These are phyloP conservation scores for Brachycybe producta DNA, from an alignment of 2,888 invertebrate genomes.

Conservation along the genomic window DNA sequence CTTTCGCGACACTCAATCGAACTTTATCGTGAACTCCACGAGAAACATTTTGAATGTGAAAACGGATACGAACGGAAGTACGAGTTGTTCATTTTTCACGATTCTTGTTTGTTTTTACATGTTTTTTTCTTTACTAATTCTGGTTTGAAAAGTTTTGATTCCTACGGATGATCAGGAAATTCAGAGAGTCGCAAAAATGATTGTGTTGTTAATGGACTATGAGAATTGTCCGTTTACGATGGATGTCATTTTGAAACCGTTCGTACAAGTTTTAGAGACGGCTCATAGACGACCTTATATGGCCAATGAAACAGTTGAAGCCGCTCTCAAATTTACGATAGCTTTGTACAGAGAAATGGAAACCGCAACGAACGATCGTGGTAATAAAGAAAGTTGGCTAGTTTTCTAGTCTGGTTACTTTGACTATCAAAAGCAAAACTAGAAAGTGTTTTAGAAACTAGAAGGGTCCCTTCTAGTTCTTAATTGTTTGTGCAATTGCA, in stretches of 20 bases:
- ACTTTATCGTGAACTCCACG: not conserved
- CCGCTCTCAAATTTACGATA: constrained; percentile 3
- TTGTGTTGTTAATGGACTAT: constrained; percentile 5
- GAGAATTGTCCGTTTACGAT: not conserved
- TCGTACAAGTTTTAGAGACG: constrained; percentile 1
- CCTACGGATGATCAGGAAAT: constrained; percentile 1
- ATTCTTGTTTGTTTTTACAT: no score
- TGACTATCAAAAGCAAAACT: no score
- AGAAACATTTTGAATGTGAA: not conserved
- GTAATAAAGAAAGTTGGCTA: not conserved
- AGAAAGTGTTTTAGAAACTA: no score
- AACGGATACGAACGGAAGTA: constrained; percentile 2
- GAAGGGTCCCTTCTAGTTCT: no score
- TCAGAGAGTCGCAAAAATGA: not conserved
- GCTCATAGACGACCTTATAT: constrained; percentile 9
- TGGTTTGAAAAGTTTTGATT: not conserved
- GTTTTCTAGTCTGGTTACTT: no score
- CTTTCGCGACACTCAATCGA: not conserved
- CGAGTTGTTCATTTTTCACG: no score
- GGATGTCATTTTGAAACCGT: not conserved
- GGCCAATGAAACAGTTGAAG: not conserved
- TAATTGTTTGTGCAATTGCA: no score
- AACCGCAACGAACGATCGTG: no score
- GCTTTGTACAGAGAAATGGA: not conserved
- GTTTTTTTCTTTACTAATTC: not conserved